Evolutionary conservation across 2,888 invertebrate genomes (phyloP), one percentile per base, ranked within the genome.

Genomic region (Apodemia hepburni): DNA sequence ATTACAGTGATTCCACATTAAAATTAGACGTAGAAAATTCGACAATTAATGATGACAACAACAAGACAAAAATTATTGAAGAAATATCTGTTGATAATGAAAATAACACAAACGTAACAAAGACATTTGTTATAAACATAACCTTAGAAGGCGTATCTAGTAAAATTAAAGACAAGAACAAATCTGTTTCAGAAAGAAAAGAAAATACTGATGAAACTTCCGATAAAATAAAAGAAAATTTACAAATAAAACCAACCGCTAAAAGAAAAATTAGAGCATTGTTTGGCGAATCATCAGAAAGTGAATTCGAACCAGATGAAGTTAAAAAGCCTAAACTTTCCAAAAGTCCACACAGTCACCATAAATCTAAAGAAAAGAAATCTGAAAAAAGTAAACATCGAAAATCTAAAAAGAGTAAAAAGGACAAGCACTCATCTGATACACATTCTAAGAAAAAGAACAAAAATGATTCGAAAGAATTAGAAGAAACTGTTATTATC

Each of bases 251-350:
- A 69, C 78, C 80, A 29, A 75, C 74, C 51, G 78, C 82, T 49
- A 85, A 91, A 77, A 79, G 86, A 75, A 90, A 87, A 84, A 81
- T 92, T 18, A 83, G 92, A 78, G 91, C 82, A 61, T 79, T 93
- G 8, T 92, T 92, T 75, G 92, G 92, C 4, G 92, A 92, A 66
- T 90, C 92, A 7, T 89, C 90, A 1, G 92, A 87, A 6, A 87
- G 87, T 68, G 90, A 91, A 33, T 67, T 67, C 12, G 85, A 87
- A 67, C 57, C 63, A 45, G 71, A 72, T 64, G 67, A 71, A 45
- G 47, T 63, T 8, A 84, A 84, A 76, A 81, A 75, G 73, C 63
- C 59, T 4, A 84, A 83, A 75, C 47, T 63, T 42, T 63, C 65
- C 9, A 68, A 69, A 65, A 71, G 71, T 58, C 69, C 68, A 33